phyloP scores from a whole-genome alignment of 2,888 invertebrate genomes.

The Neoitamus cyanurus region DNA sequence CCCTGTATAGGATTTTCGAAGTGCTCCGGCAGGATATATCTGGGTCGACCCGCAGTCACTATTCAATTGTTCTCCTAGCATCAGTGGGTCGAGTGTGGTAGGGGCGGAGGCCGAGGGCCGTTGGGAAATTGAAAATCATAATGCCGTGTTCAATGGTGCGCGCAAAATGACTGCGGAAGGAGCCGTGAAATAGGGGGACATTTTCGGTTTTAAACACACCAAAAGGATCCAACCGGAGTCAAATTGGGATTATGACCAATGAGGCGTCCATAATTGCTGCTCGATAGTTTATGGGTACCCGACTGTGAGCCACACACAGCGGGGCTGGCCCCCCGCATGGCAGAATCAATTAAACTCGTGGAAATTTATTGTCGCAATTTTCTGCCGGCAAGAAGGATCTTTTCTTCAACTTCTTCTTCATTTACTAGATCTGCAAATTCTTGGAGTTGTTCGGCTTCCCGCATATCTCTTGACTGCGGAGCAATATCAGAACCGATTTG shows the following conservation, averaged over 20 bases:
- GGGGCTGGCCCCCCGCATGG: neutral
- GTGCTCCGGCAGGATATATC: neutral
- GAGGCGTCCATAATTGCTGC: constrained; percentile 15
- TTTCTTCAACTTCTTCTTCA: too few species aligned
- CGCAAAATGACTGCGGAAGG: constrained; percentile 19
- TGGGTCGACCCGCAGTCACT: constrained; percentile 31
- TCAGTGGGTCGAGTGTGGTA: neutral
- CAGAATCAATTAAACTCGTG: neutral
- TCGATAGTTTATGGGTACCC: constrained; percentile 1
- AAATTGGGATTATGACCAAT: constrained; percentile 27
- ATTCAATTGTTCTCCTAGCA: constrained; percentile 23
- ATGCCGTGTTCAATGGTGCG: constrained; percentile 30
- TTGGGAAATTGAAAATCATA: constrained; percentile 36
- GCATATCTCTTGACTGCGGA: neutral
- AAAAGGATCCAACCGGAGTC: neutral
- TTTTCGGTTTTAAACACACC: constrained; percentile 28
- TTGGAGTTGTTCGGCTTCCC: neutral
- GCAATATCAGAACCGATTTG: neutral
- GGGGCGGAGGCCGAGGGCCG: neutral
- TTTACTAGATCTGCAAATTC: neutral
- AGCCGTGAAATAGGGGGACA: constrained; percentile 2
- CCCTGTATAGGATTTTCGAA: constrained; percentile 27
- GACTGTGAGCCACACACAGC: neutral
- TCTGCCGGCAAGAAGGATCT: neutral
- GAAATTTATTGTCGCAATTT: constrained; percentile 4